Evolutionary conservation across 2,888 invertebrate genomes (phyloP).

Genomic region (Volucella zonaria): DNA sequence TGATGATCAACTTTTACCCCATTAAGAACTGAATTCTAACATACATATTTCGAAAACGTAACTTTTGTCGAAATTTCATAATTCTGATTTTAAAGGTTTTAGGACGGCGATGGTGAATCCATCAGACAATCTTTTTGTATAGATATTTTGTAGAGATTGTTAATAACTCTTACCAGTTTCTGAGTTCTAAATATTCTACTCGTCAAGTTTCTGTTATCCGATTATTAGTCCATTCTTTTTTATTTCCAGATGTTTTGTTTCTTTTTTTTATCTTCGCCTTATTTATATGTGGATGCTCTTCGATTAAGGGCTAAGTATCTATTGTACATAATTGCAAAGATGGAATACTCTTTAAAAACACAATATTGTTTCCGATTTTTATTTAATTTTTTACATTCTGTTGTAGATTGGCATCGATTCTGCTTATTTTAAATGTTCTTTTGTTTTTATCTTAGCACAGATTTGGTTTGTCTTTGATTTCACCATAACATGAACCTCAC

Average conservation of each 20-base stretch:
- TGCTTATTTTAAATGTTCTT: slow-evolving; percentile 13
- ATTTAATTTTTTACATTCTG: background rate
- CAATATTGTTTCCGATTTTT: slow-evolving; percentile 18
- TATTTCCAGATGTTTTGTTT: background rate
- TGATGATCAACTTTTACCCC: too few relatives aligned
- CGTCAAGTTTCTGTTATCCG: too few relatives aligned
- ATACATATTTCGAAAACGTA: too few relatives aligned
- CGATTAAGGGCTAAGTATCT: slow-evolving; percentile 16
- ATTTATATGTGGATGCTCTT: slow-evolving; percentile 29
- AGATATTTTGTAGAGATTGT: too few relatives aligned
- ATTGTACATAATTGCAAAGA: background rate
- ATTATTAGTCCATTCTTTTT: background rate
- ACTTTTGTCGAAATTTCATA: too few relatives aligned
- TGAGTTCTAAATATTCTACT: too few relatives aligned
- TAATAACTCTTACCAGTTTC: too few relatives aligned
- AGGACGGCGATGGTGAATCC: too few relatives aligned
- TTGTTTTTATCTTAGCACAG: background rate
- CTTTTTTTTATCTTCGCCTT: background rate
- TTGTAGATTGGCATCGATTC: background rate
- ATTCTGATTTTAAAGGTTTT: too few relatives aligned
- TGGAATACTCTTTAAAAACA: slow-evolving; percentile 33
- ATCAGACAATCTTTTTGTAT: too few relatives aligned
- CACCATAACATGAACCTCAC: background rate
- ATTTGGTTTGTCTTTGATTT: slow-evolving; percentile 6
- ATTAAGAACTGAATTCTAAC: too few relatives aligned